Base-by-base conservation (phyloP, 2,888 invertebrate species). In the Chironomus tentans region DNA sequence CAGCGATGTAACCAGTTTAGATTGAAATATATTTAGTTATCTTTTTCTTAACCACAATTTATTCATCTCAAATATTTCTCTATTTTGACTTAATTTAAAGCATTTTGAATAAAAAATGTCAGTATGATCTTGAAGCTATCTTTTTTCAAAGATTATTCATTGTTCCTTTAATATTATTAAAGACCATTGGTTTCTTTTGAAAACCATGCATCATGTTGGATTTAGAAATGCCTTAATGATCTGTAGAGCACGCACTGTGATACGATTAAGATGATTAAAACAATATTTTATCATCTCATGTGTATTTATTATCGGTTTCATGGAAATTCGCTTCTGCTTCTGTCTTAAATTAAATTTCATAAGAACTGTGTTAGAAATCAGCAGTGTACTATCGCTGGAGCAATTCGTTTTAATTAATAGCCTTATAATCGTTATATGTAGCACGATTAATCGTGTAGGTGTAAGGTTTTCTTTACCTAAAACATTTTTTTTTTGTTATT, bases 1-100 rank as follows among this genome's bases (percentile, higher is more conserved):
- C 74, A 38, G 13, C 24, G 65, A 65, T 38, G 24, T 38, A 74
- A 74, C 74, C 74, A 74, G 74, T 74, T 74, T 65, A 13, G 13
- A 15, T 56, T 56, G 56, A 50, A 50, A 6, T 50, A 4, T 50
- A 2, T n/a, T 50, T 48, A n/a, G n/a, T 48, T 48, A 24, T 24
- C 22, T 24, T 28, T 28, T 28, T 28, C 28, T 28, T 28, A 28
- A 38, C 38, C 38, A 38, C 38, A 38, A 38, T 38, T 38, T 28
- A 28, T 28, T 28, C 28, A 28, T 28, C 28, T 28, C 28, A 28
- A 28, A 28, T 28, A 5, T 38, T 38, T 56, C 4, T 56, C 4
- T 56, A 56, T 56, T 56, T 56, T 56, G 15, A 56, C 7, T 18
- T 56, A 38, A 38, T 38, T 38, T 38, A 38, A 38, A 38, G 38